Conservation (phyloP, 2,888 invertebrate species). For the Thelaira solivaga region DNA sequence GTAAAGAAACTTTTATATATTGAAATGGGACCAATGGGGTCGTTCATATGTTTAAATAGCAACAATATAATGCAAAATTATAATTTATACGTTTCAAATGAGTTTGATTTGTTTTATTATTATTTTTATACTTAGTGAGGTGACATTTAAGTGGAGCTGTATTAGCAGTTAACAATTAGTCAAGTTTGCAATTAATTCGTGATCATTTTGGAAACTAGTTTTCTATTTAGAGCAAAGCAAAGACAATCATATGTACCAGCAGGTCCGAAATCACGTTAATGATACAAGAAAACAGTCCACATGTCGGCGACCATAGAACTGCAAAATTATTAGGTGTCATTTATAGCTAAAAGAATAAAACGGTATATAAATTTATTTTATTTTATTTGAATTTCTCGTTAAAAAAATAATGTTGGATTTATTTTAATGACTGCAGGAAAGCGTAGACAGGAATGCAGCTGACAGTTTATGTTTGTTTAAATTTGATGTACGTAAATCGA, state of each 20-base stretch:
- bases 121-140: conserved; percentile 58
- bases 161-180: conserved; percentile 56
- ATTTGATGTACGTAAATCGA: no score
- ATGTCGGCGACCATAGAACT: background rate
- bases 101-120: conserved; percentile 32
- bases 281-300: background rate
- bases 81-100: conserved; percentile 21
- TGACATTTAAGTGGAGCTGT: conserved; percentile 55
- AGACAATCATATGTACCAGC: conserved; percentile 55
- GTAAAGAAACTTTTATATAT: conserved; percentile 68
- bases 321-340: background rate
- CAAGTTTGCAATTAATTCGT: conserved; percentile 57
- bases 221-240: conserved; percentile 35
- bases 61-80: conserved; percentile 31
- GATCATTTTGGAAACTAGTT: conserved; percentile 30
- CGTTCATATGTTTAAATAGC: conserved; percentile 16
- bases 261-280: background rate
- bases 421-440: no score
- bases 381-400: no score
- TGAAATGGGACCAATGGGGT: conserved; percentile 31
- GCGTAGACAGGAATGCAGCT: no score
- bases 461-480: no score
- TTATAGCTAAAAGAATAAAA: background rate
- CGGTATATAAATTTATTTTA: no score
- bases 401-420: no score